Percentiles rank a stretch among this genome's conserved stretches.
phyloP scores from a whole-genome alignment of 1,140 invertebrate genomes.

The Drosophila sp. region DNA sequence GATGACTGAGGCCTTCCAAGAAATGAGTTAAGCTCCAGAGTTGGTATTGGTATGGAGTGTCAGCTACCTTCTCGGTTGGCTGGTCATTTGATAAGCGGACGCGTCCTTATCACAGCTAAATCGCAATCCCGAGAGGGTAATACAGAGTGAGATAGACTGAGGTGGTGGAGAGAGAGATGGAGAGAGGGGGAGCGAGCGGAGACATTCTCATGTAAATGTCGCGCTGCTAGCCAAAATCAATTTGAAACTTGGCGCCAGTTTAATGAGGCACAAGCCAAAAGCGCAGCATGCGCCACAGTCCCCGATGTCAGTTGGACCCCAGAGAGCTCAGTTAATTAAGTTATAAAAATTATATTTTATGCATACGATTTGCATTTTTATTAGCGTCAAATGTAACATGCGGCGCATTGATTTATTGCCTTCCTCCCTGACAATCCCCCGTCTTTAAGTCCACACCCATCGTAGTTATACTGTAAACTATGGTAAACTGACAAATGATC shows the following conservation, averaged over 20 bases:
- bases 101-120: slow-evolving; percentile 45
- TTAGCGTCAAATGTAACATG: slow-evolving; percentile 74
- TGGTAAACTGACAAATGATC: slow-evolving; percentile 71
- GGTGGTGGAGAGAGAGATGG: background rate
- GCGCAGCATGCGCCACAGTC: slow-evolving; percentile 48
- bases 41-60: slow-evolving; percentile 12
- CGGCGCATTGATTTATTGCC: slow-evolving; percentile 66
- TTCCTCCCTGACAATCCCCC: background rate
- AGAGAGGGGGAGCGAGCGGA: too few relatives aligned
- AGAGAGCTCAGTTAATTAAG: slow-evolving; percentile 68
- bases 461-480: slow-evolving; percentile 33
- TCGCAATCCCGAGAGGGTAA: slow-evolving; percentile 12
- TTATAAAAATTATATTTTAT: slow-evolving; percentile 83
- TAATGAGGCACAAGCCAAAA: slow-evolving; percentile 66
- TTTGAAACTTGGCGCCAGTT: slow-evolving; percentile 72
- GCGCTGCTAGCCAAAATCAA: slow-evolving; percentile 65
- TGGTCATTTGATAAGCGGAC: slow-evolving; percentile 58
- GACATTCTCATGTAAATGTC: slow-evolving; percentile 74
- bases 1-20: slow-evolving; percentile 38
- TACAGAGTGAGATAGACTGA: background rate
- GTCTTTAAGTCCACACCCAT: background rate
- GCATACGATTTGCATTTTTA: slow-evolving; percentile 82
- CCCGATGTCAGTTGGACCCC: slow-evolving; percentile 10
- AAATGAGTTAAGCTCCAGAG: slow-evolving; percentile 37
- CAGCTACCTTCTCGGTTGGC: slow-evolving; percentile 19